Base-by-base conservation (phyloP, 1,140 invertebrate species). In the Druon quercuslanigerum region DNA sequence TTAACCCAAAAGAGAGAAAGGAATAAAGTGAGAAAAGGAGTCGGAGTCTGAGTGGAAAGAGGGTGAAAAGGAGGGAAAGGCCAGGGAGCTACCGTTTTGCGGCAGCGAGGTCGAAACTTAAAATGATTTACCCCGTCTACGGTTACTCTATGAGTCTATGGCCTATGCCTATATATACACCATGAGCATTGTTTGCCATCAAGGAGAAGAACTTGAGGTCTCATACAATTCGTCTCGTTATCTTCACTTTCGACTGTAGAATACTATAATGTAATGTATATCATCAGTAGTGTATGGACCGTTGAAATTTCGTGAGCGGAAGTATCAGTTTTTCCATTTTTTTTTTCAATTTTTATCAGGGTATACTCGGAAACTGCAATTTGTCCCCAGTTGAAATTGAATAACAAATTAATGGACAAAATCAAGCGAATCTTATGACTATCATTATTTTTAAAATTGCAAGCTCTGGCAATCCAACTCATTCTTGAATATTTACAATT, bases 81-180 rank as follows among this genome's bases (percentile, higher is more conserved):
- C 74, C 46, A 51, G 50, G 46, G 25, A 54, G 83, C 88, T 88
- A 89, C 87, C 80, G 88, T 80, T 73, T 78, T 70, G 81, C 79
- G 81, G 77, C 78, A 81, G 78, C 80, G 76, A 54, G 71, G 72
- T 72, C 71, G 71, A 79, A 73, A 76, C 79, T 79, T 78, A 51
- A 66, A 79, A 82, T 87, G 85, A 89, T 88, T 89, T 87, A 87
- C 83, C 85, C 83, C 83, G 82, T 85, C 81, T 87, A 87, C 81
- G 86, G 87, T 89, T 90, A 89, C 88, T 79, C 82, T 79, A 33
- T 33, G 25, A 25, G 20, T 5, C 25, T 33, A 33, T 33, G 25
- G 25, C 25, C 25, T 33, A 33, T 33, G 25, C 25, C 25, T 33
- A 33, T 33, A 16, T 33, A 60, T 75, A 71, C 70, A 54, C 74